phyloP scores from a whole-genome alignment of 1,140 invertebrate species.

The Drosophila lini region DNA sequence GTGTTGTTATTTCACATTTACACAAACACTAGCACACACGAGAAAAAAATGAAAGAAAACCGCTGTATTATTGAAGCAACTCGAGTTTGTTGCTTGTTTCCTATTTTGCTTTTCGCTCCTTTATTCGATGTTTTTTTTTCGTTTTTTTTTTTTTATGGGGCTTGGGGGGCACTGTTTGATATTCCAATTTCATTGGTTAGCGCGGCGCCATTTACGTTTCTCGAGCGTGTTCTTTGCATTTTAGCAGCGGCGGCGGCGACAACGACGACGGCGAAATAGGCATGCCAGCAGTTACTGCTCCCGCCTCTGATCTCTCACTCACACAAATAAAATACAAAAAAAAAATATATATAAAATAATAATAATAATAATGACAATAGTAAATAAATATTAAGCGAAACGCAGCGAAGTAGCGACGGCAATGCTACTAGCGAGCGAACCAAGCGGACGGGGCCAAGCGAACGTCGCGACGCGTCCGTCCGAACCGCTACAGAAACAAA shows the following conservation, averaged over 20 bases:
- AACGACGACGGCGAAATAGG: conserved; percentile 4
- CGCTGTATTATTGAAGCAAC: conserved; percentile 18
- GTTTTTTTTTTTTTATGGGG: conserved; percentile 16
- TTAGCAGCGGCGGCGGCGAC: conserved; percentile 22
- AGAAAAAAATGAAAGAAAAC: conserved; percentile 21
- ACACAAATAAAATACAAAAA: conserved; percentile 23
- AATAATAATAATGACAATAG: conserved; percentile 27
- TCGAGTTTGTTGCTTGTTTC: conserved; percentile 29
- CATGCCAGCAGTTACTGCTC: conserved; percentile 14
- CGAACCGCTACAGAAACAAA: conserved; percentile 78
- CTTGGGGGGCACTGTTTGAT: conserved; percentile 47
- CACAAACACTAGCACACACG: conserved; percentile 32
- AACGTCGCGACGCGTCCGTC: conserved; percentile 71
- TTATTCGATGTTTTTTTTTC: conserved; percentile 3
- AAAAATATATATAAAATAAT: conserved; percentile 3
- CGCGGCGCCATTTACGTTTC: conserved; percentile 51
- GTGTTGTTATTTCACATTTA: conserved; percentile 11
- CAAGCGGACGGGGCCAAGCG: conserved; percentile 51
- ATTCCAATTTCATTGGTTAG: conserved; percentile 52
- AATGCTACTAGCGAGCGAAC: conserved; percentile 17
- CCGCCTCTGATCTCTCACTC: conserved; percentile 17
- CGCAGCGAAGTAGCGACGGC: conserved; percentile 28
- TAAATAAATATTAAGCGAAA: conserved; percentile 21
- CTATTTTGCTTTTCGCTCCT: background rate
- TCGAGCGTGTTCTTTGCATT: conserved; percentile 54